Conservation (phyloP, 2,888 invertebrate species). For the Choristoneura rosaceana region DNA sequence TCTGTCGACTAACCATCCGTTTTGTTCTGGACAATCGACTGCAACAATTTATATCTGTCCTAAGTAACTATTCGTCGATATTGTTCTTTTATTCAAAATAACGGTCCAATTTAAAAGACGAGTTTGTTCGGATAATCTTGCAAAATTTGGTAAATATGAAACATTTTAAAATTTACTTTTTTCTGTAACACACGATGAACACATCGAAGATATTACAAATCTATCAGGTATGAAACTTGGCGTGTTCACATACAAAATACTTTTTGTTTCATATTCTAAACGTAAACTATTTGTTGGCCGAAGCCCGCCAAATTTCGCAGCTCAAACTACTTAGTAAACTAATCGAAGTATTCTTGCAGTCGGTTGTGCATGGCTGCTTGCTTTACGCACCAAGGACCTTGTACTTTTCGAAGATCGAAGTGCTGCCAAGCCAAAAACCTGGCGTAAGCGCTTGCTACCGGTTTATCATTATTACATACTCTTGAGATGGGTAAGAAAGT, state of each 20-base stretch:
- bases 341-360: slow-evolving; percentile 11
- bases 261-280: background rate
- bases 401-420: background rate
- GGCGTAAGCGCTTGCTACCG: background rate
- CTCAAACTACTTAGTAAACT: background rate
- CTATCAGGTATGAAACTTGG: background rate
- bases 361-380: slow-evolving; percentile 5
- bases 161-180: too few relatives aligned
- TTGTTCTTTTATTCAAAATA: background rate
- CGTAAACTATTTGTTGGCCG: background rate
- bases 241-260: background rate
- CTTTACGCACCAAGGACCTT: background rate
- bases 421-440: background rate
- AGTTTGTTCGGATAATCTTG: background rate
- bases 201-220: too few relatives aligned
- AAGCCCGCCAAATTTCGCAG: background rate
- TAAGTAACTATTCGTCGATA: background rate
- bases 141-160: too few relatives aligned
- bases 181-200: too few relatives aligned
- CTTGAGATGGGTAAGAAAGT: background rate
- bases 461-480: background rate
- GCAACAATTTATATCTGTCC: slow-evolving; percentile 18
- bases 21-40: slow-evolving; percentile 9
- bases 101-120: background rate
- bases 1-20: slow-evolving; percentile 5